Evolutionary conservation across 2,888 invertebrate genomes (phyloP).

Genomic region (Spilarctia lutea): DNA sequence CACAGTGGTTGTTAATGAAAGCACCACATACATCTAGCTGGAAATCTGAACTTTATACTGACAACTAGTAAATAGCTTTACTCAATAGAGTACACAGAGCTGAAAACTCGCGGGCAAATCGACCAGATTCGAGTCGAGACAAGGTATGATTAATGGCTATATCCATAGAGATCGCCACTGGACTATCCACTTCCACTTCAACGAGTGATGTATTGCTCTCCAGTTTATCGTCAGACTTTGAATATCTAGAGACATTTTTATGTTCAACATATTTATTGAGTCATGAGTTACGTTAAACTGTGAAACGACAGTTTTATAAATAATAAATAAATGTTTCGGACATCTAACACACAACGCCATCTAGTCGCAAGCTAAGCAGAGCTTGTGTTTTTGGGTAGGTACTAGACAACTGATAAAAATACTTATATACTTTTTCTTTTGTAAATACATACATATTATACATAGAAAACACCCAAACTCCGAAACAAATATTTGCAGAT

Average conservation of each 20-base stretch:
- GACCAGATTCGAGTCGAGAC: slow-evolving; percentile 49
- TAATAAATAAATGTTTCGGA: no score
- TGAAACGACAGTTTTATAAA: neutral
- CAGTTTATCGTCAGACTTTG: slow-evolving; percentile 41
- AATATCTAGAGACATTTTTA: slow-evolving; percentile 26
- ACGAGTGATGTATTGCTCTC: slow-evolving; percentile 61
- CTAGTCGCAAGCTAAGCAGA: no score
- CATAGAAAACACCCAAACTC: no score
- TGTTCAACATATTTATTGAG: slow-evolving; percentile 14
- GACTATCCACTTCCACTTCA: slow-evolving; percentile 50
- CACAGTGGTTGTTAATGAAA: no score
- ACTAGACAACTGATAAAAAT: no score
- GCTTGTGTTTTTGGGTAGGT: no score
- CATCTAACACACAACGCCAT: no score
- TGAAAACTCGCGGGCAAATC: slow-evolving; percentile 40
- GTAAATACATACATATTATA: no score
- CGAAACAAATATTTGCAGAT: no score
- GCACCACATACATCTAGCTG: no score
- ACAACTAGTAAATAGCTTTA: slow-evolving; percentile 31
- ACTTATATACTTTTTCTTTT: no score
- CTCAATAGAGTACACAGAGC: slow-evolving; percentile 41
- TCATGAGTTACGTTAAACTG: neutral
- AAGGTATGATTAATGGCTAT: slow-evolving; percentile 70
- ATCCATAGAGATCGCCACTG: slow-evolving; percentile 66
- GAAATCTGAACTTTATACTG: no score